Evolutionary conservation across 2,888 invertebrate species (phyloP), one percentile per base, ranked within the genome.

Genomic region (Spodoptera littoralis): DNA sequence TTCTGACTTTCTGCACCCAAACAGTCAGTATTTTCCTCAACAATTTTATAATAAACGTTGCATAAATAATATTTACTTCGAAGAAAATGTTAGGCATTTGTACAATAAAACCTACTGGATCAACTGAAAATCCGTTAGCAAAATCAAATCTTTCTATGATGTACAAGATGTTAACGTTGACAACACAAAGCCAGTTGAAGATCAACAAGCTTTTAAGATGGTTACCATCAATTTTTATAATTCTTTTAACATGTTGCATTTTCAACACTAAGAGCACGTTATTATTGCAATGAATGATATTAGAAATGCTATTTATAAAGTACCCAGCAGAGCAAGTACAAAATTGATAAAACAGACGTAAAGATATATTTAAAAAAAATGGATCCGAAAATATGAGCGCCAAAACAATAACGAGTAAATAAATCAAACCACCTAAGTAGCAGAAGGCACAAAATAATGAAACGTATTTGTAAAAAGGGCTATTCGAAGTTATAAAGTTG

Each of bases 61-160:
- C 60, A 27, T 59, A 65, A 2, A 59, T 43, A 6, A 65, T 52
- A 36, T 68, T 65, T 2, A 65, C 48, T 51, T 65, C 69, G 18
- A 65, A 60, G 12, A 51, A 42, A 44, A 65, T 65, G 12, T 13
- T 22, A 5, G 41, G 41, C 60, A 65, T 5, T 4, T 13, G 1
- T 47, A 41, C 1, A 48, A 12, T 4, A 8, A 11, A 1, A 44
- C 11, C 1, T 52, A 50, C 3, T 3, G 0, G 3, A 36, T 36
- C 30, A 36, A 36, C 0, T 36, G 30, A 36, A 27, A 27, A 1
- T 36, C 30, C 30, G 4, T 36, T 1, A 36, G 1, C 6, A 9
- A 36, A 36, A 36, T 36, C 30, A 1, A 36, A 6, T 36, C 6
- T 12, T 0, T 42, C 30, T 0, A 1, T 4, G 1, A 65, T 0